Evolutionary conservation across 2,888 invertebrate genomes (phyloP).

Genomic region (Pristionchus japonicus): DNA sequence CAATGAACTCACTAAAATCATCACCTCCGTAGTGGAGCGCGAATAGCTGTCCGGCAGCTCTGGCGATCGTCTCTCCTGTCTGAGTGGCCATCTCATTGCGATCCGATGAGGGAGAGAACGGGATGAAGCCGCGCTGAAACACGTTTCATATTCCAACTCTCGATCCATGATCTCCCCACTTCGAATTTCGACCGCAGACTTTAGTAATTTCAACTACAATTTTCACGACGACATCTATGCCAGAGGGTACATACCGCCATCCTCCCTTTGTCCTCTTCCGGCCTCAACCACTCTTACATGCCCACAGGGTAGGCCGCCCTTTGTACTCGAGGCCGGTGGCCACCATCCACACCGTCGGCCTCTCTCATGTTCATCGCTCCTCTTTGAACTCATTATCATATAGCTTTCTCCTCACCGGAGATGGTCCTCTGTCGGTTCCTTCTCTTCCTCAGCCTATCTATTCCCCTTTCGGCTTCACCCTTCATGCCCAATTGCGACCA

Average conservation of each 20-base stretch:
- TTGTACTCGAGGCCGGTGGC: background rate
- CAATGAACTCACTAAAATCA: conserved; percentile 18
- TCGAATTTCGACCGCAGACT: no score
- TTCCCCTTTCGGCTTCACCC: background rate
- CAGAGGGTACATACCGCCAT: background rate
- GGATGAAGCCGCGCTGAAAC: no score
- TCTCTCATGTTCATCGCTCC: background rate
- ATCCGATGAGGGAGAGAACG: background rate
- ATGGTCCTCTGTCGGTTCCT: background rate
- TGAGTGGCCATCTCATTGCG: conserved; percentile 29
- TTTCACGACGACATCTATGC: no score
- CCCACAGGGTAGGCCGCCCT: background rate
- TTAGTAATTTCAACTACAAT: no score
- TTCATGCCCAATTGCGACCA: background rate
- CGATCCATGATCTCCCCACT: no score
- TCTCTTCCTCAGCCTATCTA: no score
- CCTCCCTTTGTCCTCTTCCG: background rate
- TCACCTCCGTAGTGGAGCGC: conserved; percentile 29
- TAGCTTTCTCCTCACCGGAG: background rate
- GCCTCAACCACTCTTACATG: background rate
- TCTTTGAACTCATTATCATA: background rate
- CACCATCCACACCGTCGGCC: background rate
- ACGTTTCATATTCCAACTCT: no score
- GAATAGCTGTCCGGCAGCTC: conserved; percentile 38
- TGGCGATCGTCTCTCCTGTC: conserved; percentile 43